Evolutionary conservation across 2,888 invertebrate genomes (phyloP), one percentile per base, ranked within the genome.

Genomic region (Myopa testacea): DNA sequence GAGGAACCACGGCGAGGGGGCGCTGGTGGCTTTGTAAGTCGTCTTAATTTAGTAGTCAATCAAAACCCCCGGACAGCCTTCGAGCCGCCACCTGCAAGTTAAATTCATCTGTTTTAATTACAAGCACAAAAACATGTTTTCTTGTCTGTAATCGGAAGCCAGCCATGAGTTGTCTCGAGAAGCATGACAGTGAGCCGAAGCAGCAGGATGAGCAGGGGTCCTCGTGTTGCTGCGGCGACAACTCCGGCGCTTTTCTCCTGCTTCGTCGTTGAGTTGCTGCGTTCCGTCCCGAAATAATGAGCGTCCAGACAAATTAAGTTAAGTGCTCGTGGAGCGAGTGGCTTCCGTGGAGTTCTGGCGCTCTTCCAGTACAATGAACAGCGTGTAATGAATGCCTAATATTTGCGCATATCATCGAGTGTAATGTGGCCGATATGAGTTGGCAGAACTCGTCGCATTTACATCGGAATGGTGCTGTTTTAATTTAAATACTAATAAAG

Each of bases 321-420:
- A 60, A 72, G 72, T 72, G 72, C 72, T 58, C 2, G 38, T 38
- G 37, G 38, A 34, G 38, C 60, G n/a, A 5, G 72, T 7, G 19
- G 38, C 34, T 40, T 55, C 50, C 38, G 14, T 10, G 16, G 40
- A 19, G 34, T 45, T 58, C 75, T 78, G 78, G 78, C 78, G 65
- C 38, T 58, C 40, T 71, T 75, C 75, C 78, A 71, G 67, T 26
- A 12, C 67, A n/a, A 72, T 45, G 70, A 75, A 75, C 75, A 78
- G 45, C 71, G 58, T 58, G 50, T 63, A 50, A 78, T 78, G 70
- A 78, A 63, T 75, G 75, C 62, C 58, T 75, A 78, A 71, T 75
- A 65, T 71, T 65, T 65, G 65, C 52, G 50, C 74, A 74, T 55
- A 74, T 63, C 65, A 63, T 65, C n/a, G 60, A 60, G 40, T 16